Base-by-base conservation (phyloP, 2,888 invertebrate species). In the Phortica magna region DNA sequence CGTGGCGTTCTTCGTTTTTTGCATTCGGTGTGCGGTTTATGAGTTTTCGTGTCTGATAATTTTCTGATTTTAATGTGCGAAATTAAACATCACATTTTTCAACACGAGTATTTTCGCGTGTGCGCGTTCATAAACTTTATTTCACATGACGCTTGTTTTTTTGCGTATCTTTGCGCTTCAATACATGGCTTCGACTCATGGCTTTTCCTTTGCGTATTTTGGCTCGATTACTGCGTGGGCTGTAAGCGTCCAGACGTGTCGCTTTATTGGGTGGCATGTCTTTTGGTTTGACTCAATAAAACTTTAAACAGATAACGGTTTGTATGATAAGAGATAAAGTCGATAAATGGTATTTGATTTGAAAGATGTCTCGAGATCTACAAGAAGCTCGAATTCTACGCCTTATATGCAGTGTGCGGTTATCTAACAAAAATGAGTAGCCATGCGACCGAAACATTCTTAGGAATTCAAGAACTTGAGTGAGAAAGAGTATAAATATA, bases 1-100 rank as follows among this genome's bases (percentile, higher is more conserved):
- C 48, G 3, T 48, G 22, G 22, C 19, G 19, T 0, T 61, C 22
- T 61, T 17, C 17, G 10, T 10, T 61, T 17, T 61, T 61, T 61
- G 88, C 83, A 85, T 90, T 84, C 81, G 83, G 84, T 87, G 87
- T 87, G 87, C 83, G 87, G 85, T 90, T 90, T 90, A 90, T 86
- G 89, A 83, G 81, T 87, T 83, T 85, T 84, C 82, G 84, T 88
- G 89, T 89, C 90, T 88, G 90, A 90, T 89, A 90, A 90, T 88
- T 90, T 90, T 83, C 80, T 81, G 85, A 85, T 87, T 89, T 90
- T 90, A 89, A 90, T 90, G 90, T 89, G 90, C 89, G 87, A 89
- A 90, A 87, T 89, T 88, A 89, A 89, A 89, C 89, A 90, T 90
- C 89, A 90, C 89, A 90, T 90, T 90, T 90, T 89, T 90, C 90